A percentile compares a stretch with the other conserved stretches of the same genome.
Conservation (phyloP, 2,888 invertebrate genomes). For the Temnothorax ravouxi region DNA sequence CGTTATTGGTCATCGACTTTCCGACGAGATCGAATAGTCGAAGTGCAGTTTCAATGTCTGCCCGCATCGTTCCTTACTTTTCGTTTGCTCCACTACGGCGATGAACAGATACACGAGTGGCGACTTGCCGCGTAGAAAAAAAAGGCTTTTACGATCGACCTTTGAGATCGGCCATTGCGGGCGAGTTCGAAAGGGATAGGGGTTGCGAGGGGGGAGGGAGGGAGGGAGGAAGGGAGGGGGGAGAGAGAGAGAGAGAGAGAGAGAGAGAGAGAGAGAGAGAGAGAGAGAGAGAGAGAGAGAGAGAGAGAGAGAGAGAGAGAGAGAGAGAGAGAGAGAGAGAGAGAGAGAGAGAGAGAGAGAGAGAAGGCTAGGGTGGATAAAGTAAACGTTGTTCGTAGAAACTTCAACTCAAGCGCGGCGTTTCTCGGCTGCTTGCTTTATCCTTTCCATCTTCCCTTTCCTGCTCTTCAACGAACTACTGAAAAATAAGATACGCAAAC, state of each 20-base stretch:
- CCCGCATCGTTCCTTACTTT: slow-evolving; percentile 27
- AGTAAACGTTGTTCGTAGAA: slow-evolving; percentile 57
- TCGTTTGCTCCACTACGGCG: slow-evolving; percentile 17
- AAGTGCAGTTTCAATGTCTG: slow-evolving; percentile 24
- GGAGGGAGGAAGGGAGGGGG: no score
- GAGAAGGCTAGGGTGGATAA: slow-evolving; percentile 42
- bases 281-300: background rate
- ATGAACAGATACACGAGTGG: slow-evolving; percentile 44
- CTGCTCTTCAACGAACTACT: slow-evolving; percentile 48
- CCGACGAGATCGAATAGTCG: slow-evolving; percentile 6
- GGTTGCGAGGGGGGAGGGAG: background rate
- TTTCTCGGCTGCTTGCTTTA: slow-evolving; percentile 53
- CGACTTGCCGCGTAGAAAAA: slow-evolving; percentile 23
- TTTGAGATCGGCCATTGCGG: slow-evolving; percentile 50
- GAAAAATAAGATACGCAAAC: slow-evolving; percentile 59
- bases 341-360: background rate
- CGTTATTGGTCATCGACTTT: slow-evolving; percentile 25
- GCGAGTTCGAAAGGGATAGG: slow-evolving; percentile 18
- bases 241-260: no score
- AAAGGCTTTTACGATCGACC: slow-evolving; percentile 49
- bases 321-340: no score
- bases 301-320: no score
- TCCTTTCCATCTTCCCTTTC: slow-evolving; percentile 54
- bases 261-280: background rate
- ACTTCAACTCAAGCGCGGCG: slow-evolving; percentile 49